Evolutionary conservation across 1,140 invertebrate genomes (phyloP).

Genomic region (Zaprionus ghesquierei): DNA sequence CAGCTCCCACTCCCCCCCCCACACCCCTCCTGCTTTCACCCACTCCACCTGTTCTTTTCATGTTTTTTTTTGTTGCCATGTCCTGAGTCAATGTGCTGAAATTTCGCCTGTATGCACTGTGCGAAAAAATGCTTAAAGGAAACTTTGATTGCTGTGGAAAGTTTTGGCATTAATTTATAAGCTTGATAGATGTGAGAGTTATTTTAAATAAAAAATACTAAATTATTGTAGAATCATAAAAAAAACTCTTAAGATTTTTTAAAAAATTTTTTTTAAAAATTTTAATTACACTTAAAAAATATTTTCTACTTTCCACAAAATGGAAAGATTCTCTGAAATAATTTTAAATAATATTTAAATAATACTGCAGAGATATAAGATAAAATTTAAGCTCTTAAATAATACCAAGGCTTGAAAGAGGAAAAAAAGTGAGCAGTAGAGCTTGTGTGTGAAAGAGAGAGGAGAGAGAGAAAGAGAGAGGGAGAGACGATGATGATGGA

Average conservation of each 20-base stretch:
- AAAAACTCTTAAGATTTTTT: too few species aligned
- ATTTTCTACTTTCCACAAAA: too few species aligned
- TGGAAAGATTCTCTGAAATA: too few species aligned
- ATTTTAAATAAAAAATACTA: background rate
- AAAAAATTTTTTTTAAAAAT: too few species aligned
- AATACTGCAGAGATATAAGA: too few species aligned
- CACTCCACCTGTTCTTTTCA: background rate
- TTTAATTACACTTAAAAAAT: too few species aligned
- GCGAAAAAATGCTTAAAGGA: background rate
- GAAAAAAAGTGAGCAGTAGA: too few species aligned
- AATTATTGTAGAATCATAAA: background rate
- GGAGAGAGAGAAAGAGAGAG: background rate
- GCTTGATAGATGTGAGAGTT: too few species aligned
- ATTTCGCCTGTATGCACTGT: conserved; percentile 18
- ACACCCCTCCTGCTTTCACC: background rate
- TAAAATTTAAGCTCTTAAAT: too few species aligned
- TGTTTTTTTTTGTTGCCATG: background rate
- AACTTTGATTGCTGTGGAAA: background rate
- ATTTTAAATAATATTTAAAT: too few species aligned
- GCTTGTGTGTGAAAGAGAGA: background rate
- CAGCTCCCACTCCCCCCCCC: background rate
- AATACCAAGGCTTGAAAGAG: too few species aligned
- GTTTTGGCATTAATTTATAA: too few species aligned
- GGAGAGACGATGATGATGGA: background rate
- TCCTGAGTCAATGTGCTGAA: conserved; percentile 16